phyloP scores from a whole-genome alignment of 2,797 vertebrate species.

The Catostomus latipinnis region DNA sequence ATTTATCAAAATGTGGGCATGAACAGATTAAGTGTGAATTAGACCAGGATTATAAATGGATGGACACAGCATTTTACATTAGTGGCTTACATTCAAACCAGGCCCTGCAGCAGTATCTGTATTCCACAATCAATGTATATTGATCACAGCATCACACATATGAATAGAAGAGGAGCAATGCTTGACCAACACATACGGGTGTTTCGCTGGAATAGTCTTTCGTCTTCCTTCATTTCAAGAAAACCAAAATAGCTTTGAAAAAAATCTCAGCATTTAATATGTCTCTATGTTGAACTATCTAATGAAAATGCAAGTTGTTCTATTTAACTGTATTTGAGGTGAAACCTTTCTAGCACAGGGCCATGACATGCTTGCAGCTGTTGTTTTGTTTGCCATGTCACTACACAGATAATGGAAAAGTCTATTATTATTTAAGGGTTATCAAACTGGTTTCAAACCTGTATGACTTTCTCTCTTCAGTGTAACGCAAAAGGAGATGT shows the following conservation, averaged over 20 bases:
- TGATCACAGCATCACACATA: slow-evolving; percentile 57
- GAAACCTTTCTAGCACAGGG: neutral
- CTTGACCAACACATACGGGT: slow-evolving; percentile 31
- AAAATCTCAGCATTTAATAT: neutral
- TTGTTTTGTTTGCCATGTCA: slow-evolving; percentile 31
- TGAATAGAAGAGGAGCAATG: slow-evolving; percentile 49
- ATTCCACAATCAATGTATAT: slow-evolving; percentile 55
- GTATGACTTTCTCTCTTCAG: no score
- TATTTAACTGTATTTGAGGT: neutral
- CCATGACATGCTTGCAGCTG: slow-evolving; percentile 10
- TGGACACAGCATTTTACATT: slow-evolving; percentile 62
- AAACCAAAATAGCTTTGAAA: slow-evolving; percentile 1
- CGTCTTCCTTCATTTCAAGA: neutral
- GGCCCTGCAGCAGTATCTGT: slow-evolving; percentile 58
- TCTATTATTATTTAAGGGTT: neutral
- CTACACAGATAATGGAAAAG: slow-evolving; percentile 7
- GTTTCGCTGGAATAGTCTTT: neutral
- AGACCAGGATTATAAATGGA: slow-evolving; percentile 71
- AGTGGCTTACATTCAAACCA: slow-evolving; percentile 62
- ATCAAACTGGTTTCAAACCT: no score
- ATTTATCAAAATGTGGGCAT: slow-evolving; percentile 70
- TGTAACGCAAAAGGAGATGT: no score
- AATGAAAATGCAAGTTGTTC: slow-evolving; percentile 23
- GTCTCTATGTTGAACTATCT: neutral
- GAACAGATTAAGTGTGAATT: slow-evolving; percentile 74